Evolutionary conservation across 1,140 invertebrate genomes (phyloP), one percentile per base, ranked within the genome.

Genomic region (Zaprionus capensis): DNA sequence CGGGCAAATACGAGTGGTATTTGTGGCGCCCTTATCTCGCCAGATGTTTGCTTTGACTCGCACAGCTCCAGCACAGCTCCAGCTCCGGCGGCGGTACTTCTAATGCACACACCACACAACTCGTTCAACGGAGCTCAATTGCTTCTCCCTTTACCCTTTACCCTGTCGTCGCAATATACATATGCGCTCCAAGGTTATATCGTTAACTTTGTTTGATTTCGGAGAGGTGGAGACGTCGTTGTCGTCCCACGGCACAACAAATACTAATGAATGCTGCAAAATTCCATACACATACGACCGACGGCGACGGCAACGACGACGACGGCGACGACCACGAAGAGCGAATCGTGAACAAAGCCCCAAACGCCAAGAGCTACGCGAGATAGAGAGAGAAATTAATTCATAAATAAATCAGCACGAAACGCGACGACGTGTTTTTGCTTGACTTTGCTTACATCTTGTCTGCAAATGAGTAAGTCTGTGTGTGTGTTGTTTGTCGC

Each of bases 331-430:
- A 55, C 65, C 36, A 53, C 70, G 22, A 66, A 51, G 62, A 57
- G 61, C 81, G 69, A 78, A 70, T 79, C 80, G 80, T 76, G 81
- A 61, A 73, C 76, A 76, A 66, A 73, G 79, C 77, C 41, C 62
- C 31, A 71, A 72, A 72, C 65, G 55, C 28, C 51, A 61, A 56
- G 36, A 66, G 51, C 63, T 67, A 84, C 57, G 75, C 71, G 64
- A 78, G 81, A 78, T 78, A 78, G 71, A 67, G 78, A 81, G 78
- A 84, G 82, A 85, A 85, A 85, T 79, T 79, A 81, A 81, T 85
- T 85, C 83, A 85, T 85, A 85, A 85, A 85, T 85, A 85, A 85
- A 85, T 81, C 82, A 78, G 74, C 81, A 79, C 78, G 66, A 68
- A 69, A 75, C 66, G 59, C 76, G 76, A 78, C 76, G 76, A 78